Evolutionary conservation across 2,888 invertebrate genomes (phyloP), one percentile per base, ranked within the genome.

Genomic region (Tachina fera): DNA sequence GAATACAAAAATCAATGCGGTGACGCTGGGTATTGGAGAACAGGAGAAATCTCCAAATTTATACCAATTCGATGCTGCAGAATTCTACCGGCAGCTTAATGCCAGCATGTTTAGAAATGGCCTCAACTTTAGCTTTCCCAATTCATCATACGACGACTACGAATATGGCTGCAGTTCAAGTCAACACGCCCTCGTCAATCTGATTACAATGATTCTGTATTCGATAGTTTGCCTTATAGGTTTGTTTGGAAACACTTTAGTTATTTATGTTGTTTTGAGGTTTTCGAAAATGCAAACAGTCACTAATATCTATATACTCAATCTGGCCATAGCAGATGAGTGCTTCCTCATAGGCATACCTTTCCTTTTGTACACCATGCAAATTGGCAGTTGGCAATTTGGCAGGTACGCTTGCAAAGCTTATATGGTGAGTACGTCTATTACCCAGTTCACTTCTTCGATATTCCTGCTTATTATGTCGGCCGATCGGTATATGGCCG

Each of bases 251-350:
- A 98, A 98, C 93, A 96, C 97, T 0, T 94, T 98, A 72, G 98
- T 98, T 87, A 97, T 98, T 90, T 97, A 97, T 93, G 97, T 97
- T 47, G 97, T 97, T 16, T 93, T 97, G 65, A 95, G 98, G 61
- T 98, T 97, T 93, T 97, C 97, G 80, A 98, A 98, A 93, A 98
- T 98, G 98, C 97, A 98, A 92, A 98, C 98, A 0, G 97, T 98
- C 56, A 98, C 98, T 87, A 98, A 98, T 91, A 97, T 97, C 95
- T 98, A 98, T 93, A 98, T 98, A 88, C 95, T 97, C n/a, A 98
- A 98, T 92, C 93, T 98, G 88, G 98, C 98, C 19, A 96, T 98
- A 80, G 98, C 98, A 0, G 98, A 98, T 92, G 97, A 98, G 92
- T 97, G 97, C 90, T 98, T 97, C 90, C 94, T 98, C 3, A 96